phyloP scores from a whole-genome alignment of 2,113 vertebrate species.

The Mungos mungo region DNA sequence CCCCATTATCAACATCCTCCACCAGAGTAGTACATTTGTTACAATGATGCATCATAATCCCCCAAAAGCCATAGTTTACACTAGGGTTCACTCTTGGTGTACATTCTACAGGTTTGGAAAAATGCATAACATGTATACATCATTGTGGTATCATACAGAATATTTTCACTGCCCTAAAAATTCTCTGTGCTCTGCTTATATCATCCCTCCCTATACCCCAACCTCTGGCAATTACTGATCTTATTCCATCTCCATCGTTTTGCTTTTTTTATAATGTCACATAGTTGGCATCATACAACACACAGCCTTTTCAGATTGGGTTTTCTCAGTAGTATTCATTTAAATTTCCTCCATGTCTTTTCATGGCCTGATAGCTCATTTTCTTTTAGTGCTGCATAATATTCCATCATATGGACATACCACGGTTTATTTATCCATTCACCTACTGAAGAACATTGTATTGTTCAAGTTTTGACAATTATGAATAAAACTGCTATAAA shows the following conservation, averaged over 20 bases:
- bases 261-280: neutral
- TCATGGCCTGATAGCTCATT: conserved; percentile 1
- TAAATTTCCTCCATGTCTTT: neutral
- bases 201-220: neutral
- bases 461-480: neutral
- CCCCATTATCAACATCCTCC: neutral
- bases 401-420: neutral
- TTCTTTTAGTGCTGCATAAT: neutral
- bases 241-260: neutral
- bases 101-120: neutral
- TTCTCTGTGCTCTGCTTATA: neutral
- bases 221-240: neutral
- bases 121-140: neutral
- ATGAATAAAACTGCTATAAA: conserved; percentile 17
- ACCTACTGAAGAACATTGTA: neutral
- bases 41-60: neutral
- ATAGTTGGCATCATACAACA: neutral
- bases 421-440: neutral
- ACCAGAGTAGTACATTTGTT: neutral
- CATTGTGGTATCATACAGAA: neutral
- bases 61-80: neutral
- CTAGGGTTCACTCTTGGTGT: neutral
- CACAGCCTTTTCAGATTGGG: neutral
- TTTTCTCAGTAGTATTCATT: neutral
- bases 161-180: conserved; percentile 1